Percentiles rank a stretch among this genome's conserved stretches.
phyloP scores from a whole-genome alignment of 2,888 invertebrate genomes.

The Polietes domitor region DNA sequence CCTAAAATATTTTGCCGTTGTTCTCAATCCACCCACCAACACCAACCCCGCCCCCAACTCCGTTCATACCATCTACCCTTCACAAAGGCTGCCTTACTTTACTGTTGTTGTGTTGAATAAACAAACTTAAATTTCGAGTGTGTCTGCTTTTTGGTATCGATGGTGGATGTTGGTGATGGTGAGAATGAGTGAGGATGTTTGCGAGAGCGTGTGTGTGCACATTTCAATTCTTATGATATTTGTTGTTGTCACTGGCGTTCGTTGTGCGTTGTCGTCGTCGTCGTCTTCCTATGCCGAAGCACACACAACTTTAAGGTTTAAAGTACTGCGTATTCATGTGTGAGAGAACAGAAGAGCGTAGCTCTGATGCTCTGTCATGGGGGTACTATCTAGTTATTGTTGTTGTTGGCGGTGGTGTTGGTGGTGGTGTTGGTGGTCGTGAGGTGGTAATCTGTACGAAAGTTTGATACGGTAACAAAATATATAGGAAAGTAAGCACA shows the following conservation, averaged over 20 bases:
- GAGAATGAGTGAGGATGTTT: not conserved
- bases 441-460: no score
- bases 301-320: constrained; percentile 12
- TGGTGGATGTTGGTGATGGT: constrained; percentile 4
- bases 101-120: constrained; percentile 48
- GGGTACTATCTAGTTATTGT: no score
- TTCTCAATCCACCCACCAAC: not conserved
- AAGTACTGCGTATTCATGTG: no score
- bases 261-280: not conserved
- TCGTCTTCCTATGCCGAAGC: not conserved
- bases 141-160: constrained; percentile 10
- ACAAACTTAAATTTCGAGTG: constrained; percentile 53
- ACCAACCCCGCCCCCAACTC: not conserved
- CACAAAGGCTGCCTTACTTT: not conserved
- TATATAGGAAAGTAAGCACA: not conserved
- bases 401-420: not conserved
- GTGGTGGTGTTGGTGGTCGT: not conserved
- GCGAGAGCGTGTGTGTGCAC: not conserved
- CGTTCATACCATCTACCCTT: not conserved
- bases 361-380: no score
- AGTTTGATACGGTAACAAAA: no score
- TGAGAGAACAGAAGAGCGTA: not conserved
- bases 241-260: not conserved
- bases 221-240: constrained; percentile 26
- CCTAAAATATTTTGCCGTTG: no score